Conservation (phyloP, 2,113 vertebrate species). For the Mormoops blainvillei region DNA sequence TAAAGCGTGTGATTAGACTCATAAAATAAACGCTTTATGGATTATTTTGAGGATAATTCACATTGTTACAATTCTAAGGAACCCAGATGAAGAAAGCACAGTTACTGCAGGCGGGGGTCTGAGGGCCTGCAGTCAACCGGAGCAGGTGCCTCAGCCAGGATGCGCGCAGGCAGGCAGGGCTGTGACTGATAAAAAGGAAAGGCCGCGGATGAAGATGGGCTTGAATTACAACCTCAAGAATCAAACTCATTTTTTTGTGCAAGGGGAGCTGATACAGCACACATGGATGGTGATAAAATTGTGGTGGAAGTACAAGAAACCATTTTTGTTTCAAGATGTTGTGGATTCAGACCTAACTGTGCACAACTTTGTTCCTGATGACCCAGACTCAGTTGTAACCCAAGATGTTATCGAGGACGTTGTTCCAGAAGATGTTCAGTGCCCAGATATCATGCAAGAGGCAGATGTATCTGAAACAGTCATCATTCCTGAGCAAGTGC, state of each 20-base stretch:
- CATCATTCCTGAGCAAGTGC: slow-evolving; percentile 86
- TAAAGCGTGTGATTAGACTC: too few relatives aligned
- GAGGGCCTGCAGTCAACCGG: too few relatives aligned
- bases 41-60: too few relatives aligned
- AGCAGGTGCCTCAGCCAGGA: too few relatives aligned
- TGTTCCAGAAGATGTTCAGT: slow-evolving; percentile 97
- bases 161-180: too few relatives aligned
- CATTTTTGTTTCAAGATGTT: slow-evolving; percentile 94
- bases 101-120: too few relatives aligned
- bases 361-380: slow-evolving; percentile 93
- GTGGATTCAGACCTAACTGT: slow-evolving; percentile 93
- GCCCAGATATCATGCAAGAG: slow-evolving; percentile 87
- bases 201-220: slow-evolving; percentile 99
- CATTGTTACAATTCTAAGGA: too few relatives aligned
- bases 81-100: too few relatives aligned
- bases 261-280: slow-evolving; percentile 86
- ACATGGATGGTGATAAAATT: slow-evolving; percentile 94
- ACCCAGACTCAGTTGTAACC: slow-evolving; percentile 93
- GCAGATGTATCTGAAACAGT: slow-evolving; percentile 88
- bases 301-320: slow-evolving; percentile 99
- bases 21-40: too few relatives aligned
- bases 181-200: slow-evolving; percentile 94
- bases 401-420: slow-evolving; percentile 98
- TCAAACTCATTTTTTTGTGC: slow-evolving; percentile 95
- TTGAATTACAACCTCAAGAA: slow-evolving; percentile 94